Evolutionary conservation across 2,113 vertebrate genomes (phyloP).

Genomic region (Semnornis frantzii): DNA sequence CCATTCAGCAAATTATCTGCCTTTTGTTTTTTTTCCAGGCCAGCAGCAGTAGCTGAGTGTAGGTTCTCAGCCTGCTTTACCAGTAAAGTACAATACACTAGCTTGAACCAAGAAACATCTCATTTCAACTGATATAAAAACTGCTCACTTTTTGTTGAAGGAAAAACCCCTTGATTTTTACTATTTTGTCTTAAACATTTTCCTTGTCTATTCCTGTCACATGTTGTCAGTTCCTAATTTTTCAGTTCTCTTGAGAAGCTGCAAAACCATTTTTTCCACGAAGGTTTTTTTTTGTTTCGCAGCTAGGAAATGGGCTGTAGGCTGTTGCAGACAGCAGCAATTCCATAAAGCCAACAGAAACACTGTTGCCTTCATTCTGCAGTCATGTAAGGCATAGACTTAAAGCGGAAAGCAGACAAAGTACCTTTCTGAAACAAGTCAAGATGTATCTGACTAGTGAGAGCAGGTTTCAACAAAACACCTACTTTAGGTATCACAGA

Average conservation of each 20-base stretch:
- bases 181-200: not conserved
- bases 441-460: not conserved
- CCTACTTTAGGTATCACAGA: not conserved
- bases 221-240: not conserved
- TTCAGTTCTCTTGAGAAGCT: not conserved
- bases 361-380: not conserved
- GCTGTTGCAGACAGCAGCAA: not conserved
- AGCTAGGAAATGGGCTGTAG: not conserved
- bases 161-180: not conserved
- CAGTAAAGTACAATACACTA: not conserved
- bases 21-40: not conserved
- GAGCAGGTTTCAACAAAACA: not conserved
- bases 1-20: constrained; percentile 1
- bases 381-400: not conserved
- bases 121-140: not conserved
- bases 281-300: not conserved
- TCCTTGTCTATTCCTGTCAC: not conserved
- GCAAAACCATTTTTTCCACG: not conserved
- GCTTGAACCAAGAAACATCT: not conserved
- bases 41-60: not conserved
- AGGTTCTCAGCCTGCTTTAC: not conserved
- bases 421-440: not conserved
- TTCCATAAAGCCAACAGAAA: not conserved
- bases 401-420: not conserved
- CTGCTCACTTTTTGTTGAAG: not conserved